A percentile compares a stretch with the other conserved stretches of the same genome.
phyloP scores from a whole-genome alignment of 2,797 vertebrate genomes.

The Anableps anableps region DNA sequence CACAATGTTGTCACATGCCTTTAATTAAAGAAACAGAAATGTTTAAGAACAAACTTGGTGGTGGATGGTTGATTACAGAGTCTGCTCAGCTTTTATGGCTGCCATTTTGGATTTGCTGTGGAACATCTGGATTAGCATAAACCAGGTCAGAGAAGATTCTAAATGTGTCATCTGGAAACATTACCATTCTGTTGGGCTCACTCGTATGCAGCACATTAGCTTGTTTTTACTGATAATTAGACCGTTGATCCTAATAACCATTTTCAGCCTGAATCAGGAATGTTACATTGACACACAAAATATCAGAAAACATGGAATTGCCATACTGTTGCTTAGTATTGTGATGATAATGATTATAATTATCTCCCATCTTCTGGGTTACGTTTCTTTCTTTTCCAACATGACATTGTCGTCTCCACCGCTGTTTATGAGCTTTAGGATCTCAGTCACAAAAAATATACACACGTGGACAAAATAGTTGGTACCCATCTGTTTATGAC shows the following conservation, averaged over 20 bases:
- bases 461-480: too few species aligned
- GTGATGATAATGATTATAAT: background rate
- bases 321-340: background rate
- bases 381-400: background rate
- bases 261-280: background rate
- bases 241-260: background rate
- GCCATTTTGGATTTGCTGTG: conserved; percentile 26
- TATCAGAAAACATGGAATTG: background rate
- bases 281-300: background rate
- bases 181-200: background rate
- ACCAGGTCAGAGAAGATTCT: conserved; percentile 21
- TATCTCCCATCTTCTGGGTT: background rate
- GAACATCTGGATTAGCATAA: conserved; percentile 27
- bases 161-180: background rate
- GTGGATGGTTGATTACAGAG: conserved; percentile 3
- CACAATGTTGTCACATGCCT: conserved; percentile 23
- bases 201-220: background rate
- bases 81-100: background rate
- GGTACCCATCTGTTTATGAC: too few species aligned
- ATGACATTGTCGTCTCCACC: background rate
- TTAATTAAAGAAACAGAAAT: conserved; percentile 40
- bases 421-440: background rate
- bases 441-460: background rate
- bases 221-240: background rate
- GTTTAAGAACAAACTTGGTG: conserved; percentile 22